Percentiles rank a stretch among this genome's conserved stretches.
These are phyloP conservation scores for Agrochola lota DNA, from an alignment of 2,888 invertebrate species.

Conservation along the genomic window DNA sequence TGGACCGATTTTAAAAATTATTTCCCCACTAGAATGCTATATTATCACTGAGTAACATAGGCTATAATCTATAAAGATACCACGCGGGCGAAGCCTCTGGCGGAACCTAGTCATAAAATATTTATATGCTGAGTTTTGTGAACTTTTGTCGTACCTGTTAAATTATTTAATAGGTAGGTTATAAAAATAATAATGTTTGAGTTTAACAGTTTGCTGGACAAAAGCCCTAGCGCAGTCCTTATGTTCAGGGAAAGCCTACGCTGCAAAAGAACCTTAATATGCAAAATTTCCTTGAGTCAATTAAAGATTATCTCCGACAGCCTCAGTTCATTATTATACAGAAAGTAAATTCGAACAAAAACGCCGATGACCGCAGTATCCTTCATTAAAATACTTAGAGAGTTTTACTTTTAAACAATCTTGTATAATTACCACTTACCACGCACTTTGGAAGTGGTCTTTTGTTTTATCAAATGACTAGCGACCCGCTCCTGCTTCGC, in stretches of 20 bases:
- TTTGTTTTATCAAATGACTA: not conserved
- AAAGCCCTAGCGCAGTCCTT: not conserved
- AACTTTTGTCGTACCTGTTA: not conserved
- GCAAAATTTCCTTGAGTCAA: too few relatives aligned
- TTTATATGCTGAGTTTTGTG: not conserved
- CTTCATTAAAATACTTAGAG: slow-evolving; percentile 40
- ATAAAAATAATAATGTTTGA: not conserved
- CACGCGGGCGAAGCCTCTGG: too few relatives aligned
- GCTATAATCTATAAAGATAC: too few relatives aligned
- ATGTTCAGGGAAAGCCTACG: not conserved
- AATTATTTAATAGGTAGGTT: not conserved
- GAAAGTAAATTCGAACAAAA: slow-evolving; percentile 24
- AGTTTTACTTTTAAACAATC: slow-evolving; percentile 23
- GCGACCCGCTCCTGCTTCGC: too few relatives aligned
- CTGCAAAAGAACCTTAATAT: not conserved
- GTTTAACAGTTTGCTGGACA: not conserved
- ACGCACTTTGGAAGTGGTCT: slow-evolving; percentile 8
- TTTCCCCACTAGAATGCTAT: too few relatives aligned
- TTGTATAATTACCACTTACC: slow-evolving; percentile 39
- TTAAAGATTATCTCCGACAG: not conserved
- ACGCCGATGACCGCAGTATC: slow-evolving; percentile 7
- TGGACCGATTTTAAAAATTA: too few relatives aligned
- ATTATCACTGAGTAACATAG: too few relatives aligned
- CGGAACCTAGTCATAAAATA: not conserved
- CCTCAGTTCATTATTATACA: slow-evolving; percentile 35